Conservation (phyloP, 2,888 invertebrate species). For the Lasioglossum figueresi region DNA sequence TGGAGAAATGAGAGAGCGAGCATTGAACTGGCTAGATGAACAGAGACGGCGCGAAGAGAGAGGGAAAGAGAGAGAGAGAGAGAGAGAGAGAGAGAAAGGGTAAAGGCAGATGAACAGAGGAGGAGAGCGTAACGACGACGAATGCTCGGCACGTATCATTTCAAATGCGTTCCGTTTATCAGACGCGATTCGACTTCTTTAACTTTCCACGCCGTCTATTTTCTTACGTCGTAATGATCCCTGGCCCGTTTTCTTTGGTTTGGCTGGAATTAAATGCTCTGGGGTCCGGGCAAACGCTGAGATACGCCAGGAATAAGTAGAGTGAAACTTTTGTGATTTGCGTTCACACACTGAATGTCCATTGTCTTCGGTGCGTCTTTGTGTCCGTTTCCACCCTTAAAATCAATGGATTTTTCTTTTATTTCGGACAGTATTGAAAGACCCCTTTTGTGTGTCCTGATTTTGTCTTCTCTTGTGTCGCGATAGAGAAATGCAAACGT, state of each 20-base stretch:
- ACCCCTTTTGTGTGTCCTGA: not conserved
- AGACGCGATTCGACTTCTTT: constrained; percentile 46
- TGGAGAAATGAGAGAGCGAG: constrained; percentile 1
- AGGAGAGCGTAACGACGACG: constrained; percentile 18
- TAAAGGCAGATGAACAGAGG: not conserved
- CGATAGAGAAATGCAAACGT: not conserved
- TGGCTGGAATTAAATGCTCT: not conserved
- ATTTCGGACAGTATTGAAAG: not conserved
- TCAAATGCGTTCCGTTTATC: constrained; percentile 53
- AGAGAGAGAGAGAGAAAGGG: not conserved
- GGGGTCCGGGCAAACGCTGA: constrained; percentile 12
- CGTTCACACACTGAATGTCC: not conserved
- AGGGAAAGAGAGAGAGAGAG: too few relatives aligned
- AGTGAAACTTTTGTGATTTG: constrained; percentile 45
- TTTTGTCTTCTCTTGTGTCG: not conserved
- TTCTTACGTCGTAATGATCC: constrained; percentile 55
- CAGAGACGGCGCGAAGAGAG: not conserved
- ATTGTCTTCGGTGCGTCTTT: not conserved
- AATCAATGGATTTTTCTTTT: constrained; percentile 2
- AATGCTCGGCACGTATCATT: constrained; percentile 49
- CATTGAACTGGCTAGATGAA: not conserved
- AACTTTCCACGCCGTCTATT: constrained; percentile 35
- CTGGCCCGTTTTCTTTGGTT: constrained; percentile 9
- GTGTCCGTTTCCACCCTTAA: constrained; percentile 10
- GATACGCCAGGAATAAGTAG: constrained; percentile 31